phyloP scores from a whole-genome alignment of 2,113 vertebrate species.

The Lethenteron reissneri region DNA sequence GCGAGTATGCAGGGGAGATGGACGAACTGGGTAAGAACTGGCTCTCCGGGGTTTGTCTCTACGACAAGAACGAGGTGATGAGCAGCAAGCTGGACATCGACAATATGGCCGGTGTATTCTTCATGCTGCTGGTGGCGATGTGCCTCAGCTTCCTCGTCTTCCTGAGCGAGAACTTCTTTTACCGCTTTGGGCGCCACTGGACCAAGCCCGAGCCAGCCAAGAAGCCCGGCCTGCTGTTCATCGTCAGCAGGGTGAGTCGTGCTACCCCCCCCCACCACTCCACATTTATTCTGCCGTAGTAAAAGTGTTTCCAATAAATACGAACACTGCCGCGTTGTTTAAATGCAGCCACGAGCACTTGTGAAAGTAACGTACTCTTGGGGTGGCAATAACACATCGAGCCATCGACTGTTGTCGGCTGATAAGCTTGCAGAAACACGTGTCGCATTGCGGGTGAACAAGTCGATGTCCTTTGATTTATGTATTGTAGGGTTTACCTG shows the following conservation, averaged over 20 bases:
- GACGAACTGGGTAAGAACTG: slow-evolving; percentile 90
- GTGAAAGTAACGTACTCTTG: too few relatives aligned
- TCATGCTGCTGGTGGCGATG: slow-evolving; percentile 97
- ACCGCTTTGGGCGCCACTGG: slow-evolving; percentile 61
- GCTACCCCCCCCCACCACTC: too few relatives aligned
- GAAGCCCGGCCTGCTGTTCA: neutral
- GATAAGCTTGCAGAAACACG: too few relatives aligned
- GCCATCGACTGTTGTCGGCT: too few relatives aligned
- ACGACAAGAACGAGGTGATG: slow-evolving; percentile 95
- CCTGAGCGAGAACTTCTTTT: slow-evolving; percentile 81
- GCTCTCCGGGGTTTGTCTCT: slow-evolving; percentile 89
- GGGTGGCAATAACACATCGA: too few relatives aligned
- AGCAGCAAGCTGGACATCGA: slow-evolving; percentile 96
- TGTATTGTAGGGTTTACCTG: too few relatives aligned
- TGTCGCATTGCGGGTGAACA: too few relatives aligned
- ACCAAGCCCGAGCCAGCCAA: slow-evolving; percentile 27
- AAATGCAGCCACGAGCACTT: too few relatives aligned
- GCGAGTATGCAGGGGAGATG: slow-evolving; percentile 45
- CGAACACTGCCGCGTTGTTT: too few relatives aligned
- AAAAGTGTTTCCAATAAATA: too few relatives aligned
- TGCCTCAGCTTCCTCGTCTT: slow-evolving; percentile 85
- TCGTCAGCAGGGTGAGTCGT: neutral
- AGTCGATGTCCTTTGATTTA: too few relatives aligned
- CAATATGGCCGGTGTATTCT: slow-evolving; percentile 98
- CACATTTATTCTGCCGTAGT: too few relatives aligned